These are phyloP conservation scores for Ursus arctos DNA, from an alignment of 2,113 vertebrate species.

Conservation along the genomic window DNA sequence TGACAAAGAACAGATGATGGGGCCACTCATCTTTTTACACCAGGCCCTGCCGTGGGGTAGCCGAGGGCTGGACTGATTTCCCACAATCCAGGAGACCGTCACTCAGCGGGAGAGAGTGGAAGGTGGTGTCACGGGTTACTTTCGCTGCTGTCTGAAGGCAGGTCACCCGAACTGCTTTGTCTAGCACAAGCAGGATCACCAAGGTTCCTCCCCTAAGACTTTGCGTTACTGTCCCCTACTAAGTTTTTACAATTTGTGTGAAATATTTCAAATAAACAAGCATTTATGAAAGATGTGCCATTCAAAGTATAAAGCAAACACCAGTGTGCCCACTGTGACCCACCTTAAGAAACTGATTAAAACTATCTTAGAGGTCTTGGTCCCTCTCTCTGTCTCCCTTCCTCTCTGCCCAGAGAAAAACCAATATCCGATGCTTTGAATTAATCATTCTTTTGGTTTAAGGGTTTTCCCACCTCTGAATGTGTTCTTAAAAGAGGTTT, in stretches of 20 bases:
- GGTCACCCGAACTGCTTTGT: accelerated
- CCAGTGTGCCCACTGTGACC: background rate
- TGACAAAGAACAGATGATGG: background rate
- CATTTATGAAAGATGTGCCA: background rate
- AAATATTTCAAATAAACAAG: background rate
- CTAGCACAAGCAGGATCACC: background rate
- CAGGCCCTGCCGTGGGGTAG: background rate
- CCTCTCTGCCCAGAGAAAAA: background rate
- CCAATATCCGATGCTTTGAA: background rate
- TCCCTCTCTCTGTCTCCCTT: background rate
- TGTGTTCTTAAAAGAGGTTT: background rate
- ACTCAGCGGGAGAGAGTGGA: background rate
- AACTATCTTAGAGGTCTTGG: no score
- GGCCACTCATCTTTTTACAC: no score
- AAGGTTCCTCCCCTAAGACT: background rate
- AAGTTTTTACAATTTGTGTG: background rate
- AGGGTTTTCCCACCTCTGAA: background rate
- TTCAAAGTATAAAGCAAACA: background rate
- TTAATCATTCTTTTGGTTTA: background rate
- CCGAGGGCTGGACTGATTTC: background rate
- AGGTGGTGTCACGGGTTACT: background rate
- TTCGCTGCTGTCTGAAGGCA: background rate
- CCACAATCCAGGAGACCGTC: background rate
- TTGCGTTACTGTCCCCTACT: background rate
- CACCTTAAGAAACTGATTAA: background rate